Conservation (phyloP, 2,888 invertebrate genomes). For the Agrilus biguttatus region DNA sequence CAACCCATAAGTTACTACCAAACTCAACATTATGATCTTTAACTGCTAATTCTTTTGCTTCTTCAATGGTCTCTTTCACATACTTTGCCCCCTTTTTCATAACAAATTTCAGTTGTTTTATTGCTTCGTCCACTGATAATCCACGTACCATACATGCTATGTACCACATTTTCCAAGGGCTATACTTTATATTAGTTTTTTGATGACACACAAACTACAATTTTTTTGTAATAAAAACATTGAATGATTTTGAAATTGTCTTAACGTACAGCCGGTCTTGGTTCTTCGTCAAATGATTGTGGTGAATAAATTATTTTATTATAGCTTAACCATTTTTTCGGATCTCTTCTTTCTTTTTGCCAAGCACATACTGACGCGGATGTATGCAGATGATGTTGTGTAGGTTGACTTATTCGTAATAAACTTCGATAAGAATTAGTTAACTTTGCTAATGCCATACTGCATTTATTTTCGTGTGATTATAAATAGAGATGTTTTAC, state of each 20-base stretch:
- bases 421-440: not conserved
- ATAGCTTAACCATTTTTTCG: slow-evolving; percentile 44
- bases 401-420: not conserved
- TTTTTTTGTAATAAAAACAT: slow-evolving; percentile 4
- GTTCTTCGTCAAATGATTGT: slow-evolving; percentile 54
- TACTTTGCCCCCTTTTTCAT: slow-evolving; percentile 61
- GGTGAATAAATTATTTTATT: slow-evolving; percentile 74
- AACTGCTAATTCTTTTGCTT: slow-evolving; percentile 81
- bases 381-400: slow-evolving; percentile 5
- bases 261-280: slow-evolving; percentile 65
- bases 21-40: slow-evolving; percentile 86
- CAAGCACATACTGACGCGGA: slow-evolving; percentile 4
- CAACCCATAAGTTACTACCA: slow-evolving; percentile 89
- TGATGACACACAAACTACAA: slow-evolving; percentile 80
- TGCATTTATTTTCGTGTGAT: not conserved
- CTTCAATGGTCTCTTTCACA: slow-evolving; percentile 64
- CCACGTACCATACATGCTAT: slow-evolving; percentile 77
- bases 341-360: slow-evolving; percentile 16
- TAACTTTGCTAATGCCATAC: not conserved
- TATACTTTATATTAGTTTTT: slow-evolving; percentile 74
- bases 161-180: slow-evolving; percentile 88
- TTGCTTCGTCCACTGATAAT: slow-evolving; percentile 85
- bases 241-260: not conserved
- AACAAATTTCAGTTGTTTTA: slow-evolving; percentile 78
- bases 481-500: no score